These are phyloP conservation scores for Chondrosia reniformis DNA, from an alignment of 37 sponge, comb jelly and placozoan genomes.

Conservation along the genomic window DNA sequence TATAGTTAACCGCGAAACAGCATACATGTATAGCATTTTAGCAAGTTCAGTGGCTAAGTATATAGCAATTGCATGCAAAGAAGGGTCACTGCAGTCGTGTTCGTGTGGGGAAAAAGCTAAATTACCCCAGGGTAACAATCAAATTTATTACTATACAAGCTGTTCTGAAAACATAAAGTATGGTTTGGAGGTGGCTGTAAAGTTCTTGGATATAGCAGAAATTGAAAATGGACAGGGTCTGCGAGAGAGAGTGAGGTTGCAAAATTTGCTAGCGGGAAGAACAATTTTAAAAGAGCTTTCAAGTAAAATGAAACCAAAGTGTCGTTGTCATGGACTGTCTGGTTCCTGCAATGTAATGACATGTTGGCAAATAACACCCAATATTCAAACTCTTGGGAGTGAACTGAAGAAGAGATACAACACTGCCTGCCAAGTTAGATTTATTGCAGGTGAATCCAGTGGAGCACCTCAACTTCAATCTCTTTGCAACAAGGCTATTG, in stretches of 20 bases:
- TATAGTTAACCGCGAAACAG: slow-evolving; percentile 56
- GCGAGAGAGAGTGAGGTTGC: slow-evolving; percentile 1
- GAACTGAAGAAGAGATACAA: slow-evolving; percentile 18
- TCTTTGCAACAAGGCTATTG: background rate
- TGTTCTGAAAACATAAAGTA: background rate
- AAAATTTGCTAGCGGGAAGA: background rate
- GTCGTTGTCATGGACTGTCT: slow-evolving; percentile 61
- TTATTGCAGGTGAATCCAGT: background rate
- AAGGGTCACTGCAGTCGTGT: background rate
- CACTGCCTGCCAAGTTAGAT: slow-evolving; percentile 19
- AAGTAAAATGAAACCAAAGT: background rate
- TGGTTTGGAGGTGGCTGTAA: background rate
- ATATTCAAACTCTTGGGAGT: slow-evolving; percentile 25
- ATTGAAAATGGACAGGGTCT: background rate
- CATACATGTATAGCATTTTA: slow-evolving; percentile 31
- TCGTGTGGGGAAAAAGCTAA: background rate
- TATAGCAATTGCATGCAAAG: slow-evolving; percentile 25
- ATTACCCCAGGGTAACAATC: background rate
- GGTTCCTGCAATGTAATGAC: slow-evolving; percentile 62
- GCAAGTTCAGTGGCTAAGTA: slow-evolving; percentile 27
- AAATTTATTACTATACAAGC: background rate
- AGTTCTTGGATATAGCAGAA: slow-evolving; percentile 14
- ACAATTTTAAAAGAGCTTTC: slow-evolving; percentile 1
- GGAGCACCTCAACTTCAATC: background rate
- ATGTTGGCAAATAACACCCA: slow-evolving; percentile 31